Conservation (phyloP, 2,113 vertebrate genomes). For the Probosciger aterrimus region DNA sequence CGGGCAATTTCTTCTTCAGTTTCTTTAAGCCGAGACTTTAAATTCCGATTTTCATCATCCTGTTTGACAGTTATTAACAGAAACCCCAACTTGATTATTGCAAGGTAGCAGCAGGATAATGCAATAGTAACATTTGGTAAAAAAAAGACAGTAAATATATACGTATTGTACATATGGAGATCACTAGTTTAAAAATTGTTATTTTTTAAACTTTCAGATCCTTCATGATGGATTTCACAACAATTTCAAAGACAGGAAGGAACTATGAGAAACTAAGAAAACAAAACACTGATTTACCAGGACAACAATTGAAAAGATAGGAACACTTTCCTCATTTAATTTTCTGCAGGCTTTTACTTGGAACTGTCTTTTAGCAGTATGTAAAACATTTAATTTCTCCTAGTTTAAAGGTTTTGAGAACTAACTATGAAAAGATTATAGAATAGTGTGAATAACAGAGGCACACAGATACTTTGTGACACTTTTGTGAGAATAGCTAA, state of each 20-base stretch:
- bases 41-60: conserved; percentile 85
- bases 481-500: neutral
- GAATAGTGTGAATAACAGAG: neutral
- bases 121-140: neutral
- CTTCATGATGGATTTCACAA: neutral
- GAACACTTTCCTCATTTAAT: neutral
- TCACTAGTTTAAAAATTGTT: neutral
- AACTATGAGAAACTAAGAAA: neutral
- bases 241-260: neutral
- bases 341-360: neutral
- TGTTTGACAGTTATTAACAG: conserved; percentile 53
- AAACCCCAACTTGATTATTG: neutral
- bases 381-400: neutral
- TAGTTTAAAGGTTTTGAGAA: neutral
- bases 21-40: conserved; percentile 80
- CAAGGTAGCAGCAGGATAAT: neutral
- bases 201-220: neutral
- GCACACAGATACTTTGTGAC: neutral
- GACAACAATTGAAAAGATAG: neutral
- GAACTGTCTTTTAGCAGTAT: neutral
- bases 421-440: neutral
- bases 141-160: neutral
- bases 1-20: conserved; percentile 78
- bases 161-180: neutral
- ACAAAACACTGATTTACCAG: neutral